Evolutionary conservation across 2,797 vertebrate species (phyloP), one percentile per base, ranked within the genome.

Genomic region (Nannoperca australis): DNA sequence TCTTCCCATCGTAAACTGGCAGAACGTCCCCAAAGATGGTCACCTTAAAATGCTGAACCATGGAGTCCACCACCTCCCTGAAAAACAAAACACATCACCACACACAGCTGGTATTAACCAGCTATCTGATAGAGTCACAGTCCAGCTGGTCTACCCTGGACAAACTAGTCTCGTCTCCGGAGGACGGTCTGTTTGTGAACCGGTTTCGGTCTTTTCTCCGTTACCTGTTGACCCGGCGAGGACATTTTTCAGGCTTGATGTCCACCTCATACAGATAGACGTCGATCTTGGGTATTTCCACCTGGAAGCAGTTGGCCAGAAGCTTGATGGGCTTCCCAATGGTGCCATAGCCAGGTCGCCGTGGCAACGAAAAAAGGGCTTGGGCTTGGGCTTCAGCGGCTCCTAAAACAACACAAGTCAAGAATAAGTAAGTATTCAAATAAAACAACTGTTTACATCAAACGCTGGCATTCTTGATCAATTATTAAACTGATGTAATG

Each of bases 1-100:
- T 97, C 94, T 99, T 99, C 81, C 98, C 98, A 96, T 99, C 98
- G 81, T 99, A 99, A 85, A 99, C 98, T 4, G 98, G 98, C 89
- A 95, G 95, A 71, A 97, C 96, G 91, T 99, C 97, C 62, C 98
- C 97, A 91, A 99, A 99, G 95, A 99, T 98, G 82, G 97, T 98
- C 91, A 99, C 98, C 95, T 99, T 99, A 94, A 99, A 99, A 95
- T 99, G 98, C 91, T 99, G 97, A 88, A 99, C 97, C 98, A 99
- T 99, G 82, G 97, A 97, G 94, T 99, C 97, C 93, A 99, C 98
- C 90, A 99, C 98, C 81, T 99, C 98, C 94, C 98, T 99, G 82
- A 54, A 58, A 50, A 91, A 20, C 44, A 49, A 56, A 20, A 20
- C 32, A 54, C 0, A 17, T 20, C 56, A 53, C 1, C 7, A 53